A percentile compares a stretch with the other conserved stretches of the same genome.
Evolutionary conservation across 1,140 invertebrate species (phyloP).

Genomic region (Ceratosolen fusciceps): DNA sequence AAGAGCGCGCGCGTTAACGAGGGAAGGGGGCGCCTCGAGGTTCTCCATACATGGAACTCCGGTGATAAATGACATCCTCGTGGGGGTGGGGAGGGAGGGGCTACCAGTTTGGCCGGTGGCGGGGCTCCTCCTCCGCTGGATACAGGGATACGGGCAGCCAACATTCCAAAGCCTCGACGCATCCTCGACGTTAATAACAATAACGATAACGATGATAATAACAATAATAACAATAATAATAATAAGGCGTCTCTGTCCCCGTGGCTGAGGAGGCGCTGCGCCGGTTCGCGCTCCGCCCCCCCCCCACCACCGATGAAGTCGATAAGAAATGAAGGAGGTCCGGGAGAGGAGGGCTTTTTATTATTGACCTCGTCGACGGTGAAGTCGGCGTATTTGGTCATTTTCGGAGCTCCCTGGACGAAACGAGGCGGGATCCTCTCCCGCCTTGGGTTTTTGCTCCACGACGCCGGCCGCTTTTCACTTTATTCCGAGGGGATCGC

Average conservation of each 20-base stretch:
- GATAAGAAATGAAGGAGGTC: conserved; percentile 35
- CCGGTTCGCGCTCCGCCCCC: neutral
- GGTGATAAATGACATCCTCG: conserved; percentile 63
- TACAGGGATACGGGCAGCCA: no score
- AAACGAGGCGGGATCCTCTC: neutral
- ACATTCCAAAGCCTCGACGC: neutral
- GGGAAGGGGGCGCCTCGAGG: conserved; percentile 52
- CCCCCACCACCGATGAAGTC: conserved; percentile 30
- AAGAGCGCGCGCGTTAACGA: conserved; percentile 59
- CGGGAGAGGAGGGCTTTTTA: conserved; percentile 4
- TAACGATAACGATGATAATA: no score
- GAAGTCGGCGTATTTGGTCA: conserved; percentile 32
- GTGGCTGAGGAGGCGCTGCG: no score
- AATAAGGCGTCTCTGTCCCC: no score
- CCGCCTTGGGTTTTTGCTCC: neutral
- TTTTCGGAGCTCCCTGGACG: conserved; percentile 24
- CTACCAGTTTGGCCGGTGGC: neutral
- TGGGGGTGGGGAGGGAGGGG: neutral
- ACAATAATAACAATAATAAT: no score
- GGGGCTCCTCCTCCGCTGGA: neutral
- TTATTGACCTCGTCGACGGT: conserved; percentile 9
- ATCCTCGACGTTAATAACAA: neutral
- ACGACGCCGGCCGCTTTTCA: neutral
- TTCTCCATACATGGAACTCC: conserved; percentile 61
- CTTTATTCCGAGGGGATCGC: neutral